Conservation (phyloP, 2,888 invertebrate species). For the Plutella xylostella region DNA sequence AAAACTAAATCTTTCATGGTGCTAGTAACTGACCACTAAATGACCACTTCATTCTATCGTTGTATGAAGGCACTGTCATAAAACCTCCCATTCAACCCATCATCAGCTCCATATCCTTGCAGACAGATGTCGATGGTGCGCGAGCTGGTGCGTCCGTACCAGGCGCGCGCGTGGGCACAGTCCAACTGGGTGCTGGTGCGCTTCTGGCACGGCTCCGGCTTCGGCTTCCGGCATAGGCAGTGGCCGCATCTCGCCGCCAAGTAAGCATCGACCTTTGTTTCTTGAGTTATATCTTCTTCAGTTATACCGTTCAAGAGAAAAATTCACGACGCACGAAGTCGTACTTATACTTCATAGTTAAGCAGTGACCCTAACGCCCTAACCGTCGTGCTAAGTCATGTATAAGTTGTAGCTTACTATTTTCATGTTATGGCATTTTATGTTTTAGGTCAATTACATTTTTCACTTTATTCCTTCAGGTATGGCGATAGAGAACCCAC, state of each 20-base stretch:
- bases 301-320: neutral
- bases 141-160: conserved; percentile 80
- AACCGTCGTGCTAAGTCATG: too few species aligned
- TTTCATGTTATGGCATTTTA: neutral
- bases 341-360: too few species aligned
- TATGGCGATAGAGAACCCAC: conserved; percentile 62
- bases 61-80: too few species aligned
- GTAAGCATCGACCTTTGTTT: too few species aligned
- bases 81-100: too few species aligned
- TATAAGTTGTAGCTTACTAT: neutral
- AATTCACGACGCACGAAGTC: too few species aligned
- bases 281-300: neutral
- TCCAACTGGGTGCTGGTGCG: conserved; percentile 87
- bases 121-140: conserved; percentile 75
- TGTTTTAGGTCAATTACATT: neutral
- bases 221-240: conserved; percentile 76
- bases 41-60: too few species aligned
- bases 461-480: conserved; percentile 23
- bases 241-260: conserved; percentile 66
- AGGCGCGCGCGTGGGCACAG: conserved; percentile 86
- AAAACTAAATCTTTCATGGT: too few species aligned
- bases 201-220: conserved; percentile 88
- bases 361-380: too few species aligned
- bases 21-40: too few species aligned
- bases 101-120: too few species aligned